Evolutionary conservation across 2,888 invertebrate species (phyloP), one percentile per base, ranked within the genome.

Genomic region (Limnephilus rhombicus): DNA sequence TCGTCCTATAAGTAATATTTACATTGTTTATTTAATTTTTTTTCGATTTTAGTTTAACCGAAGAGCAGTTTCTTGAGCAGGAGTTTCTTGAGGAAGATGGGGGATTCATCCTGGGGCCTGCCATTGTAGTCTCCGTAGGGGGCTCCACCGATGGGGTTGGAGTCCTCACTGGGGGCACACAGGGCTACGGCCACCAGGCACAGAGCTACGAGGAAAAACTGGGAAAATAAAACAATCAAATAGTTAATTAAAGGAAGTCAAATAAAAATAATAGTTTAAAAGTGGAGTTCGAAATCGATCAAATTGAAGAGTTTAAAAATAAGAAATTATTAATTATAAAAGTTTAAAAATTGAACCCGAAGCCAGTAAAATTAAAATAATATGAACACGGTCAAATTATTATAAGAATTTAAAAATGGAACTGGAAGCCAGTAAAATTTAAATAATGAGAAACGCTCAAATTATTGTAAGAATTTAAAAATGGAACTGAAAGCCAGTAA

Each of bases 171-270:
- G 24, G 93, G 93, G 34, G 92, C 92, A 49, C 91, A 90, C 45
- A 92, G 45, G 41, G 80, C 93, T 83, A 93, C 82, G 80, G 85
- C 93, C 34, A 92, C 91, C 89, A 93, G 37, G 92, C 90, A 92
- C 85, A 93, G 86, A 90, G 91, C 89, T 37, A 93, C 80, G 68
- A 89, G 88, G 53, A 93, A 85, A n/a, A 92, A 91, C 93, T 93
- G 91, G 3, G 82, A 89, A 82, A 85, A 87, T 7, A 80, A 45
- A 45, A 45, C 45, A 85, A 85, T 45, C n/a, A 41, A 41, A 41
- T 2, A 45, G 7, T 68, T 68, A 9, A 68, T 68, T 24, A 24
- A n/a, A 24, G 68, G n/a, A 68, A n/a, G 24, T 68, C 24, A 68
- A 68, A 53, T 18, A 5, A 53, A 53, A 53, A 53, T 18, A 5